Evolutionary conservation across 2,797 vertebrate species (phyloP).

Genomic region (Craterocephalus amniculus): DNA sequence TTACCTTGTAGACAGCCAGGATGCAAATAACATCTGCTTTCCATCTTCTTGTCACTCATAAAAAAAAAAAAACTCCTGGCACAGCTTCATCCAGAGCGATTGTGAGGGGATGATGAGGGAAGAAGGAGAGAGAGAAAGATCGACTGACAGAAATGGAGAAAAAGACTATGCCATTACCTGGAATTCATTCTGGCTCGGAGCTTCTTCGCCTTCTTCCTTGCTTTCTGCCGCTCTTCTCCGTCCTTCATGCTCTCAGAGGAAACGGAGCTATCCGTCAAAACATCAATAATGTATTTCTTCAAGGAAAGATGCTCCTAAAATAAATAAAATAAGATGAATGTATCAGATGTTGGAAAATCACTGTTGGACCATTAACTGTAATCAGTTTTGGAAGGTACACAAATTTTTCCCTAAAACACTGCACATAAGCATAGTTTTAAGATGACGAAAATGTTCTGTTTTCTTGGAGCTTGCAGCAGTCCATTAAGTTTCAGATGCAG

Average conservation of each 20-base stretch:
- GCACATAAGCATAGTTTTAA: neutral
- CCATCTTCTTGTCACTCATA: constrained; percentile 79
- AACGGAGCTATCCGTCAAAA: constrained; percentile 89
- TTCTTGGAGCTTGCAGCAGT: neutral
- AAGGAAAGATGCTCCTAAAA: constrained; percentile 95
- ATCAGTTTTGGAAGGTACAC: neutral
- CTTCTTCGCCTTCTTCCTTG: constrained; percentile 95
- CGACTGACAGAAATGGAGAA: neutral
- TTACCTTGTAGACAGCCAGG: constrained; percentile 85
- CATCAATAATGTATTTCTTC: constrained; percentile 97
- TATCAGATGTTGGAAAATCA: constrained; percentile 4
- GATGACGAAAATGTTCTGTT: neutral
- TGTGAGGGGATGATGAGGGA: constrained; percentile 40
- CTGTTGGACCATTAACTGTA: neutral
- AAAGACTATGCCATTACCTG: constrained; percentile 81
- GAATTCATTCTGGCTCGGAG: constrained; percentile 96
- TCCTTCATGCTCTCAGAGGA: constrained; percentile 88
- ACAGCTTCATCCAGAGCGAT: constrained; percentile 54
- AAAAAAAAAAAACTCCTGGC: constrained; percentile 48
- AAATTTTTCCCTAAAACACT: neutral
- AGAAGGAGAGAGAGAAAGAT: neutral
- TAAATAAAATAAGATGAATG: constrained; percentile 18
- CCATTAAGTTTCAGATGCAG: neutral
- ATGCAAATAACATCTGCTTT: constrained; percentile 87
- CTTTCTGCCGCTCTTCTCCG: constrained; percentile 93